Evolutionary conservation across 2,113 vertebrate genomes (phyloP), one percentile per base, ranked within the genome.

Genomic region (Argyrosomus japonicus): DNA sequence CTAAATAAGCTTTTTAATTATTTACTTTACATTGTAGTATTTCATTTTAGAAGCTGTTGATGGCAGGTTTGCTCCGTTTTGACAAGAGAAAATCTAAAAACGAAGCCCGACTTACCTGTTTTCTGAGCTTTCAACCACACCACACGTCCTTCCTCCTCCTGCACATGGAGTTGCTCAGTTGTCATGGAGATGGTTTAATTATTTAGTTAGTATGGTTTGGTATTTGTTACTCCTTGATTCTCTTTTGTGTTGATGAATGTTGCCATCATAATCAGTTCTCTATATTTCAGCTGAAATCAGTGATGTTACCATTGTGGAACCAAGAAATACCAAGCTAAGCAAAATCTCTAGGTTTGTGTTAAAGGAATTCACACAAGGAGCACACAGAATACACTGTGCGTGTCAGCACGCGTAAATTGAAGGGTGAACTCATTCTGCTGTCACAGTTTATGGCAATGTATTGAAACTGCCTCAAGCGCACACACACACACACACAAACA

Each of bases 321-420:
- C 18, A 32, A 32, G 40, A 23, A 60, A 51, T 27, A 0, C 14
- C 17, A 4, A 47, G 45, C 63, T 10, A 9, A 14, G 23, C 17
- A 25, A 12, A 8, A 50, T 7, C 18, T 83, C 10, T 13, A 29
- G 10, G 57, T 57, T 40, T 32, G 4, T 19, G 14, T 53, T 18
- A 51, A 23, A 58, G 8, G 43, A 48, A 36, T 60, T 71, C 11
- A 62, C n/a, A n/a, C n/a, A n/a, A n/a, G n/a, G 60, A 69, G 51
- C 29, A 27, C 18, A 65, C 62, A 58, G 25, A 50, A 29, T 54
- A 36, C 51, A 36, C 40, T 51, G 13, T 82, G 60, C 86, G 61
- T 80, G 90, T 87, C 32, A 10, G 65, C 53, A 73, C 84, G 82
- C 17, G 86, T 60, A 53, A 53, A 56, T 0, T 79, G 17, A 68